These are phyloP conservation scores for Parus major DNA, from an alignment of 2,113 vertebrate genomes.

Conservation along the genomic window DNA sequence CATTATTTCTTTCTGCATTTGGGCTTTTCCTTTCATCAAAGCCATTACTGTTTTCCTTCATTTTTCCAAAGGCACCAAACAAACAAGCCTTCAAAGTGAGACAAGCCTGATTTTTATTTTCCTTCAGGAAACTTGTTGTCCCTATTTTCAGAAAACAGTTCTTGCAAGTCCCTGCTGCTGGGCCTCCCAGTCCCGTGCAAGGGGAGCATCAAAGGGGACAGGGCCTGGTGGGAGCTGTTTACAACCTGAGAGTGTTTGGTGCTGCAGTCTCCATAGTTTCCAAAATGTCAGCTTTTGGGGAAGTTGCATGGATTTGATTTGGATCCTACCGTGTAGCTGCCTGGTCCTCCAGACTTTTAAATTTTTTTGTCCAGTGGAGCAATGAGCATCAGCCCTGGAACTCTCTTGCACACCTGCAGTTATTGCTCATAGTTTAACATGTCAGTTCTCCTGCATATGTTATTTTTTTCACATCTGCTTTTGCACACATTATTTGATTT, in stretches of 20 bases:
- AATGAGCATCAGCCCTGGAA: background rate
- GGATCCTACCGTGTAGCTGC: background rate
- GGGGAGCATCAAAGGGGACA: background rate
- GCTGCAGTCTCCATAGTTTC: background rate
- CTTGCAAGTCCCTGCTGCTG: background rate
- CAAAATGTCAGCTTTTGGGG: background rate
- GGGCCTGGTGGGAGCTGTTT: background rate
- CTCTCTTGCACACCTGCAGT: conserved; percentile 36
- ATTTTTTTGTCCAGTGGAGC: background rate
- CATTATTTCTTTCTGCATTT: background rate
- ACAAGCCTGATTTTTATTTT: background rate
- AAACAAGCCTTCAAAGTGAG: conserved; percentile 10
- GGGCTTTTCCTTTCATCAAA: background rate
- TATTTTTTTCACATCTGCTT: conserved; percentile 25
- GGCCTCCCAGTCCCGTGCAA: accelerated
- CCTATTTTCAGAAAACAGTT: background rate
- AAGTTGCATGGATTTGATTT: background rate
- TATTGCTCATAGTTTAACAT: conserved; percentile 2
- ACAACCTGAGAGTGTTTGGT: background rate
- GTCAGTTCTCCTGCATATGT: background rate
- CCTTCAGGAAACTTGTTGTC: background rate
- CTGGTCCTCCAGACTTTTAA: background rate
- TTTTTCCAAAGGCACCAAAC: background rate
- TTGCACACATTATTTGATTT: background rate
- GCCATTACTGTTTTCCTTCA: background rate